Conservation (phyloP, 2,797 vertebrate species). For the Agapornis canus region DNA sequence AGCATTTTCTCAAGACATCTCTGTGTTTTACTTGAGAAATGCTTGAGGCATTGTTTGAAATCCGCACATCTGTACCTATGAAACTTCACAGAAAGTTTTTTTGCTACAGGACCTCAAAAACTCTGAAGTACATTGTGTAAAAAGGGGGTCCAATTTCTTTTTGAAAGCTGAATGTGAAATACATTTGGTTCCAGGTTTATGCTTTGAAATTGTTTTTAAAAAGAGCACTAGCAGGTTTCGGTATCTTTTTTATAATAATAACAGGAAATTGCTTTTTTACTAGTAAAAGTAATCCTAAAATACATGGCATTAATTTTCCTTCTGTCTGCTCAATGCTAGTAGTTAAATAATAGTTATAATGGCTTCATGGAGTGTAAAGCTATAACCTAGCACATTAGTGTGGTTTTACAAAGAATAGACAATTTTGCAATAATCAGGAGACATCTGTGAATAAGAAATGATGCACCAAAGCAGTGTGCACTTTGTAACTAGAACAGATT, state of each 20-base stretch:
- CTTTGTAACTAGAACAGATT: not conserved
- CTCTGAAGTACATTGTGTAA: not conserved
- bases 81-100: not conserved
- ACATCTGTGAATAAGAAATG: not conserved
- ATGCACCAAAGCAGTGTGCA: not conserved
- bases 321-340: not conserved
- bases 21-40: not conserved
- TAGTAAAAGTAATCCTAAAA: not conserved
- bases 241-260: not conserved
- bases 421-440: not conserved
- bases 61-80: not conserved
- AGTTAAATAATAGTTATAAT: not conserved
- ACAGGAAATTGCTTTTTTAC: not conserved
- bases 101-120: constrained; percentile 9
- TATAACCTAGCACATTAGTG: not conserved
- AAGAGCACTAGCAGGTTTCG: not conserved
- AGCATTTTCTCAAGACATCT: not conserved
- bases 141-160: not conserved
- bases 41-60: not conserved
- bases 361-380: not conserved
- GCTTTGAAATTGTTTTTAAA: not conserved
- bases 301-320: not conserved
- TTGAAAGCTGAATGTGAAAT: not conserved
- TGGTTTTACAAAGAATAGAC: not conserved
- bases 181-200: not conserved